Evolutionary conservation across 2,797 vertebrate species (phyloP), one percentile per base, ranked within the genome.

Genomic region (Anabas testudineus): DNA sequence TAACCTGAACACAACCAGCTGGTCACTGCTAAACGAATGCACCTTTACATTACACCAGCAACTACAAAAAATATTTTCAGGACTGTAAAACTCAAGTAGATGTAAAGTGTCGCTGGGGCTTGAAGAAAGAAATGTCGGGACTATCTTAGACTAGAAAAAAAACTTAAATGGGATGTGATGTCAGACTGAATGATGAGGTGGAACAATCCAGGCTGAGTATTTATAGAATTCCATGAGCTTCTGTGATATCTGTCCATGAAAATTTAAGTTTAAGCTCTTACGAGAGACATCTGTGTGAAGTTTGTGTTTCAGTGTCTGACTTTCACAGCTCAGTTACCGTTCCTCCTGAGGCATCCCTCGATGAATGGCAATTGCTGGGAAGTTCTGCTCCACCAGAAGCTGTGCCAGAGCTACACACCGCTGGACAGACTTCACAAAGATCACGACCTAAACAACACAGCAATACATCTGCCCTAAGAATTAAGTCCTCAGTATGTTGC

Each of bases 341-440:
- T 97, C 95, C 75, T 96, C 95, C 86, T 97, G 96, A 19, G 88
- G 89, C 95, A 96, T 96, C 67, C 95, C 95, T 47, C 95, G 89
- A 90, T 97, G 95, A 79, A 97, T 96, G 58, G 95, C 95, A 0
- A 96, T 96, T n/a, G 95, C 95, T 0, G 95, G 96, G 88, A 97
- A 97, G 74, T 96, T 97, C 78, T 97, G 96, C 48, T 96, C 96
- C 86, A 96, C 94, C 4, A 97, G 91, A 7, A 97, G 95, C 91
- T 97, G 95, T 32, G 96, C 95, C 48, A 97, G 90, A 1, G 96
- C 96, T 61, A 97, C 90, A 57, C 96, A 96, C 59, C 95, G 94
- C 90, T 96, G 95, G 30, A 97, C 94, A 0, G 95, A 95, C 92
- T 96, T 97, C 78, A 97, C 96, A 1, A 97, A 97, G 90, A 97